A percentile compares a stretch with the other conserved stretches of the same genome.
Conservation (phyloP, 2,888 invertebrate species). For the Odontothrips loti region DNA sequence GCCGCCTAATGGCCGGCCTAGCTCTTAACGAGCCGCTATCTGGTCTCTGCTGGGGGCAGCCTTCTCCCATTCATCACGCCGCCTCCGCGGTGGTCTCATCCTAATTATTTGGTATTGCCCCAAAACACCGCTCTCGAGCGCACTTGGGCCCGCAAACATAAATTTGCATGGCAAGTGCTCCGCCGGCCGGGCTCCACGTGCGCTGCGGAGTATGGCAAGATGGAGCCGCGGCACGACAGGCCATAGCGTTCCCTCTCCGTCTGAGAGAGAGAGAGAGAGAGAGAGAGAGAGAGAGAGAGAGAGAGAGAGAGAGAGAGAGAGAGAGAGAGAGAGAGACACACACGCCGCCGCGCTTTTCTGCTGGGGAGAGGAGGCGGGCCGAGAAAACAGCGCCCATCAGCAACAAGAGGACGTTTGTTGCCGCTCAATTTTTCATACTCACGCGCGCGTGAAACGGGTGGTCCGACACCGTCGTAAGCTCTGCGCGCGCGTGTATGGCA, state of each 20-base stretch:
- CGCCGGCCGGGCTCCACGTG: neutral
- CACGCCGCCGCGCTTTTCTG: neutral
- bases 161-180: neutral
- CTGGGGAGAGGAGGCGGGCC: too few species aligned
- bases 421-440: too few species aligned
- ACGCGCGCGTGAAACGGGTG: too few species aligned
- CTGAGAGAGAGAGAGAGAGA: neutral
- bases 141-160: neutral
- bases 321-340: neutral
- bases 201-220: neutral
- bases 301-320: neutral
- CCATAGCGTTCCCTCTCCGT: too few species aligned
- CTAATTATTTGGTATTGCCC: conserved; percentile 14
- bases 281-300: neutral
- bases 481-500: neutral
- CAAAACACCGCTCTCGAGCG: conserved; percentile 10
- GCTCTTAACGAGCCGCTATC: too few species aligned
- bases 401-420: too few species aligned
- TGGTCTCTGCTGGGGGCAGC: neutral
- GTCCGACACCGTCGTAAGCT: neutral
- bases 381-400: too few species aligned
- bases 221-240: neutral
- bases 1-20: too few species aligned
- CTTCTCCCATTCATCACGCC: neutral
- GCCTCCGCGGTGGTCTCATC: neutral